Evolutionary conservation across 1,140 invertebrate species (phyloP), one percentile per base, ranked within the genome.

Genomic region (Drosophila simulans): DNA sequence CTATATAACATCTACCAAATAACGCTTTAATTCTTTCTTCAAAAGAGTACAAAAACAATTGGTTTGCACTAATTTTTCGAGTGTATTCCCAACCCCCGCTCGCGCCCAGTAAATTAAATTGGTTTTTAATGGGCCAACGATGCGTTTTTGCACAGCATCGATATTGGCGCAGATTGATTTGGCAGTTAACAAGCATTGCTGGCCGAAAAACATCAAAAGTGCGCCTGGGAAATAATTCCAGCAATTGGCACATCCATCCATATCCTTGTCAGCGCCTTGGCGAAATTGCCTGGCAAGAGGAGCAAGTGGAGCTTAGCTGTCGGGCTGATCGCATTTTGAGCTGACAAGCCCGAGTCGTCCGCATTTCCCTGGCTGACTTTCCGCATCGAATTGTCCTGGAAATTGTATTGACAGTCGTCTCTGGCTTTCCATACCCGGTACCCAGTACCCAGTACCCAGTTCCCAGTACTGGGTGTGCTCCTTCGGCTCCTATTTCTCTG

Each of bases 291-390:
- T 43, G 43, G 43, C 34, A 40, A 64, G 20, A 25, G 49, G 64
- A 49, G 66, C 65, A 45, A 64, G 20, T 34, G 49, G 64, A 49
- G 66, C 65, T 70, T 56, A 70, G 64, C 63, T 84, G 80, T 80
- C 80, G 71, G 62, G 54, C 81, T 80, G 80, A 80, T 84, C 80
- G 76, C 81, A 76, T 84, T 83, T 82, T 64, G 64, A 82, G 78
- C 74, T 88, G 82, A 79, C 82, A 62, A 55, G 51, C 58, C 43
- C 27, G 39, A 74, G 69, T 62, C 57, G 39, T 51, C 58, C 64
- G 70, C 58, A 74, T 64, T 74, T 54, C 34, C 57, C 15, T 10
- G 70, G 40, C 69, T 53, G 49, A 74, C 58, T 64, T 74, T 74
- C 65, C 70, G 45, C 59, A 75, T 72, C 56, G 59, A 78, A 86